Base-by-base conservation (phyloP, 2,888 invertebrate genomes). In the Rhagium mordax region DNA sequence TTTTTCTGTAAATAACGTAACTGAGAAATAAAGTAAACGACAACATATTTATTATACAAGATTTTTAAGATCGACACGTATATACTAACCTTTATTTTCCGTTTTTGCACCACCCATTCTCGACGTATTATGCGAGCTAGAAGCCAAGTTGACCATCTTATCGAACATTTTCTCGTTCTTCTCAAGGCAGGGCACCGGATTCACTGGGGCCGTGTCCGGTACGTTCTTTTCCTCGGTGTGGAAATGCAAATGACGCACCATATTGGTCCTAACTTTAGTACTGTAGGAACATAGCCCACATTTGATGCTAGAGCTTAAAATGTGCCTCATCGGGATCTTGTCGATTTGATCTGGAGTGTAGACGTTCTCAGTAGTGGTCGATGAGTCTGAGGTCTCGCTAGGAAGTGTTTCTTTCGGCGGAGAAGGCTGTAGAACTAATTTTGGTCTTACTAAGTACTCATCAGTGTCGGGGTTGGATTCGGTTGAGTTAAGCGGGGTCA, bases 121-220 rank as follows among this genome's bases (percentile, higher is more conserved):
- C 2, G 88, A 84, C 41, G 87, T 70, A n/a, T 72, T 65, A 68
- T 81, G 77, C 83, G 88, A 94, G 78, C 93, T 94, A n/a, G 93
- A 92, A 0, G 96, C 95, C 16, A 95, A 89, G 85, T 96, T 96
- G 0, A 93, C 90, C 96, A 96, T 96, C 85, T 93, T 94, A 85
- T 96, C 95, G 83, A 95, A 96, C 90, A 95, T 94, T 78, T 91
- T 92, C 83, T 95, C 95, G 77, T 93, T 93, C 49, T 92, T 92
- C 78, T 94, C 93, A 47, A 95, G 88, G 84, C 93, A 95, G 0
- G 94, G 95, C 5, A 96, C 95, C 0, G 95, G 95, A 89, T 96
- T 96, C 0, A 95, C 92, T 0, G 95, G 94, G 13, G 93, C 93
- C 0, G 90, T 91, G 67, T 90, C 90, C 0, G 94, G 92, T 6